Evolutionary conservation across 2,113 vertebrate genomes (phyloP), one percentile per base, ranked within the genome.

Genomic region (Campylomormyrus tamandua): DNA sequence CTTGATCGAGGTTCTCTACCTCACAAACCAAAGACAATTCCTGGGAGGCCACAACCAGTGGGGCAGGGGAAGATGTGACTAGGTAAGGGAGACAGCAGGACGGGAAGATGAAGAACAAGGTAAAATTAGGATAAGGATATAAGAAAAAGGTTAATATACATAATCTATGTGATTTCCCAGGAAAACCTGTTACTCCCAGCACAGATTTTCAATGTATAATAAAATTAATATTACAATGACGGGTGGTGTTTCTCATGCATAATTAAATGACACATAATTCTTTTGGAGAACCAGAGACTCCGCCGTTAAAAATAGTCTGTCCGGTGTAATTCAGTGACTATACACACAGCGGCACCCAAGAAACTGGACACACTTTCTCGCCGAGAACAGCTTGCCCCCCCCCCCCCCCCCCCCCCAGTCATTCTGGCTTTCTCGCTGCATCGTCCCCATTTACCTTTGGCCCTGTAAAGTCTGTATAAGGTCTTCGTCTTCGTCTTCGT

Each of bases 1-100:
- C n/a, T 0, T 0, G 0, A 0, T 1, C 0, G 7, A 0, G 1
- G 2, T 66, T 0, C 1, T 77, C 9, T 27, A 56, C 7, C 0
- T 24, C 13, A 80, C 93, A 95, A 45, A 1, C 21, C 90, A 96
- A 91, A 83, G 19, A 2, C 46, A 95, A 35, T 1, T 0, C 0
- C 0, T 92, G 49, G 0, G 74, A 90, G 13, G 90, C 39, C 46
- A 96, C 17, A 87, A 95, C 0, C 11, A 31, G 3, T 2, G 24
- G 2, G 0, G 0, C 0, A 2, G 89, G 1, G 1, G 2, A 2
- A 50, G 89, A 3, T 2, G 0, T 46, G 88, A 94, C 95, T 95
- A 17, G 27, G 5, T 15, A 85, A 15, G 53, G 53, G 19, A 74
- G 31, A 66, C 1, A 80, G 35, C 7, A 42, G 35, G 56, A n/a